Evolutionary conservation across 2,797 vertebrate genomes (phyloP).

Genomic region (Borostomias antarcticus): DNA sequence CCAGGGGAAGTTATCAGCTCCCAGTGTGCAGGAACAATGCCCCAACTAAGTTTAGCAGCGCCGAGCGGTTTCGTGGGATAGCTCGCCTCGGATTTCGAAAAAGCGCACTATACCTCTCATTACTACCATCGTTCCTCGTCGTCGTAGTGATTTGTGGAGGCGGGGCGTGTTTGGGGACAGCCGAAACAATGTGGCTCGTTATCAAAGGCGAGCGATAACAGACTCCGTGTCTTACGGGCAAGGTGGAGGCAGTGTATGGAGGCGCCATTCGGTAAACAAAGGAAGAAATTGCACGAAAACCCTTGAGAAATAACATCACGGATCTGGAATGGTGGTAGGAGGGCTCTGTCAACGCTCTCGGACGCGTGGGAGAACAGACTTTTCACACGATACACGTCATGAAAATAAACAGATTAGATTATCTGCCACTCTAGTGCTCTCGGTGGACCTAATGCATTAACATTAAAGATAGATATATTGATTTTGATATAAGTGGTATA

Average conservation of each 20-base stretch:
- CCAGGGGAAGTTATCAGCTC: constrained; percentile 88
- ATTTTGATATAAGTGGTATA: no score
- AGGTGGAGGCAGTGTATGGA: constrained; percentile 68
- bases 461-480: no score
- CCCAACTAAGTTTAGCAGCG: constrained; percentile 87
- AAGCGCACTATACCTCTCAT: constrained; percentile 74
- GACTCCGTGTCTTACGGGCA: constrained; percentile 65
- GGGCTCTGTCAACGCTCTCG: constrained; percentile 57
- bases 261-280: constrained; percentile 75
- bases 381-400: constrained; percentile 68
- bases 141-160: constrained; percentile 72
- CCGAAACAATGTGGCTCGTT: constrained; percentile 75
- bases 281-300: constrained; percentile 73
- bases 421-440: constrained; percentile 41
- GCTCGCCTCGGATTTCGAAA: constrained; percentile 79
- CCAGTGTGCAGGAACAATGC: constrained; percentile 88
- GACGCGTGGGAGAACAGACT: constrained; percentile 54
- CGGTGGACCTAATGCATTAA: no score
- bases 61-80: constrained; percentile 70
- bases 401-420: constrained; percentile 62
- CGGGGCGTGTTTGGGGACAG: constrained; percentile 75
- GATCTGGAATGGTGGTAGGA: constrained; percentile 63
- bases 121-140: constrained; percentile 73
- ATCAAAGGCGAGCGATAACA: constrained; percentile 72
- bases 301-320: constrained; percentile 73